phyloP scores from a whole-genome alignment of 53 echinoderm and acorn worm genomes.

The Patiria pectinifera region DNA sequence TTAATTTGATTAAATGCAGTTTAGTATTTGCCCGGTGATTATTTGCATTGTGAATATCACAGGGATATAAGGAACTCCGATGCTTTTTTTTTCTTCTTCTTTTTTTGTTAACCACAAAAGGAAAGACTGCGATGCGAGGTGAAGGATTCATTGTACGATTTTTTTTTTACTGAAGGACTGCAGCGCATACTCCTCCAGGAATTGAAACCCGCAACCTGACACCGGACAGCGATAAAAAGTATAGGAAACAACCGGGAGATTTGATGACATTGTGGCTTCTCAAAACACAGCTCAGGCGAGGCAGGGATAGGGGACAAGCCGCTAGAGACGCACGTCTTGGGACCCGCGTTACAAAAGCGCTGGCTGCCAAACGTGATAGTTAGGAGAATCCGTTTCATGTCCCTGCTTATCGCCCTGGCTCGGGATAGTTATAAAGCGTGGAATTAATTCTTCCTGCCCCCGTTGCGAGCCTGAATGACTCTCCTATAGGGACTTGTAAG shows the following conservation, averaged over 20 bases:
- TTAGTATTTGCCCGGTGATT: conserved; percentile 61
- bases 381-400: conserved; percentile 53
- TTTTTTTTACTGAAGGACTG: conserved; percentile 42
- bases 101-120: conserved; percentile 4
- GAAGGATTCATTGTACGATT: conserved; percentile 43
- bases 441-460: conserved; percentile 57
- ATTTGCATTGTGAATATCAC: conserved; percentile 58
- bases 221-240: conserved; percentile 45
- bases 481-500: conserved; percentile 20
- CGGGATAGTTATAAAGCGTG: conserved; percentile 39
- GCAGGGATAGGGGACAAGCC: conserved; percentile 26
- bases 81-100: background rate
- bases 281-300: conserved; percentile 59
- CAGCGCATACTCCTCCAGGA: conserved; percentile 49
- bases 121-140: conserved; percentile 28
- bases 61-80: conserved; percentile 33
- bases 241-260: conserved; percentile 55
- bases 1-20: conserved; percentile 69
- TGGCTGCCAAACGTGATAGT: conserved; percentile 45
- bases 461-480: conserved; percentile 40
- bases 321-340: conserved; percentile 10
- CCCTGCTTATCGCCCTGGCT: conserved; percentile 13
- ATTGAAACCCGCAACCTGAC: conserved; percentile 41
- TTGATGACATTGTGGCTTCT: conserved; percentile 64
- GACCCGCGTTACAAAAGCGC: conserved; percentile 11